phyloP scores from a whole-genome alignment of 2,888 invertebrate species.

The Himalopsyche japonica region DNA sequence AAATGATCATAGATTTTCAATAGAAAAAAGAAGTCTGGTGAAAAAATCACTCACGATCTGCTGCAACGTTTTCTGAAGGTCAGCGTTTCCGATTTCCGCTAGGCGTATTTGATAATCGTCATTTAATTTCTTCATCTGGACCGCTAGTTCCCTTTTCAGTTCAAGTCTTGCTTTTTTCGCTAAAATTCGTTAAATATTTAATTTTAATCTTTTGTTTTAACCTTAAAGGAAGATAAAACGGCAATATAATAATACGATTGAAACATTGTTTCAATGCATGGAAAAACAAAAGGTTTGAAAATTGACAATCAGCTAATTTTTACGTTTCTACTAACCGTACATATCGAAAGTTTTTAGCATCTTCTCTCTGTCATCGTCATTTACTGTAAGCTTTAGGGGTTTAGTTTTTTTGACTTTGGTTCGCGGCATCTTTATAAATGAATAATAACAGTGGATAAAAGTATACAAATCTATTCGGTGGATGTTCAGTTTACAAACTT shows the following conservation, averaged over 20 bases:
- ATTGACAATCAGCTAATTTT: neutral
- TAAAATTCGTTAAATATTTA: neutral
- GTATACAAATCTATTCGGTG: too few species aligned
- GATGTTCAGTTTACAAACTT: neutral
- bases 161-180: neutral
- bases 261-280: neutral
- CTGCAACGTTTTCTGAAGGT: neutral
- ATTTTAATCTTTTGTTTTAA: too few species aligned
- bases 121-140: neutral
- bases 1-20: too few species aligned
- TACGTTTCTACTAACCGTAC: neutral
- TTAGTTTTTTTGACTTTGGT: neutral
- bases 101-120: neutral
- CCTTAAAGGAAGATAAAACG: neutral
- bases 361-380: neutral
- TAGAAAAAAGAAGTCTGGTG: too few species aligned
- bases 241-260: neutral
- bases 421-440: neutral
- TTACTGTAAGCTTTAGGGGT: neutral
- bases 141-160: neutral
- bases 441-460: too few species aligned
- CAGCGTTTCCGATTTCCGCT: neutral
- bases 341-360: neutral
- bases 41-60: neutral
- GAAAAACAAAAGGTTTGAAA: neutral